Percentiles rank a stretch among this genome's conserved stretches.
Evolutionary conservation across 2,888 invertebrate genomes (phyloP).

Genomic region (Agrochola lota): DNA sequence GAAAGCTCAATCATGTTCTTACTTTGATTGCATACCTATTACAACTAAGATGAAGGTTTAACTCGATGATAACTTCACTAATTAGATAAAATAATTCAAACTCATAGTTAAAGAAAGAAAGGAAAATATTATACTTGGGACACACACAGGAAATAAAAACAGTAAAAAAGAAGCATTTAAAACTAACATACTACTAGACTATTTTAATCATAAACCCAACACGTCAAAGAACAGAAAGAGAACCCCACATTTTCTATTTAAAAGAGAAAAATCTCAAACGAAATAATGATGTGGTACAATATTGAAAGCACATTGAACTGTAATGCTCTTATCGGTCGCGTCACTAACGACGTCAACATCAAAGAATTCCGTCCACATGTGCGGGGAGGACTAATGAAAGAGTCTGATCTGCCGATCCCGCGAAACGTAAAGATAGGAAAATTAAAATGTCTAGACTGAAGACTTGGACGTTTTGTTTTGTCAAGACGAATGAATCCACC

Average conservation of each 20-base stretch:
- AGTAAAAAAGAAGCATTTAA: too few relatives aligned
- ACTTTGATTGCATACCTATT: not conserved
- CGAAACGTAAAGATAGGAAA: constrained; percentile 87
- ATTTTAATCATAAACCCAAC: constrained; percentile 18
- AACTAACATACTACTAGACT: not conserved
- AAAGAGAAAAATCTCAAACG: constrained; percentile 66
- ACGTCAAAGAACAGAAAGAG: constrained; percentile 43
- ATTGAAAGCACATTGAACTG: constrained; percentile 69
- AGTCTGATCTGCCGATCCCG: constrained; percentile 83
- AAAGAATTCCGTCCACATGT: constrained; percentile 87
- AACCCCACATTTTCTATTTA: constrained; percentile 51
- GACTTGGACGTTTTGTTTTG: constrained; percentile 81
- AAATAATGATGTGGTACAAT: constrained; percentile 73
- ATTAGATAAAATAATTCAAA: not conserved
- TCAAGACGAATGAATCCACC: constrained; percentile 71
- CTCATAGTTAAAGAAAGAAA: not conserved
- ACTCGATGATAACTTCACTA: not conserved
- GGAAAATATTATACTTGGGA: too few relatives aligned
- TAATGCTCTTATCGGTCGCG: constrained; percentile 81
- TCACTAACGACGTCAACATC: constrained; percentile 86
- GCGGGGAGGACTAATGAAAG: constrained; percentile 84
- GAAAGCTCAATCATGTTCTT: not conserved
- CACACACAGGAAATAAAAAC: too few relatives aligned
- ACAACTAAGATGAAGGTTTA: not conserved
- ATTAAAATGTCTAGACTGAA: constrained; percentile 90